phyloP scores from a whole-genome alignment of 2,797 vertebrate genomes.

The Gymnocypris eckloni region DNA sequence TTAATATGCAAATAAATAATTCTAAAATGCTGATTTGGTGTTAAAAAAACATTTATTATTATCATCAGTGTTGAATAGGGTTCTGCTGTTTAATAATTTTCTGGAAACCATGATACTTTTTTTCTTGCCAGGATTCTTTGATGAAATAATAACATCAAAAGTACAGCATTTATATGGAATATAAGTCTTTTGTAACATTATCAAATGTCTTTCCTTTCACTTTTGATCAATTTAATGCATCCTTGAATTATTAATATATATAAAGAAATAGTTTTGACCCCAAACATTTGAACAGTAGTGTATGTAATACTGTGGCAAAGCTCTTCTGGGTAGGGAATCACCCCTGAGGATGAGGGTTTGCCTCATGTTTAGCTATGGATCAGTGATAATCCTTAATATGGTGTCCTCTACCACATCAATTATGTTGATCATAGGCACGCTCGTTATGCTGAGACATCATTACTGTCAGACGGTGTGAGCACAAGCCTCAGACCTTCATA shows the following conservation, averaged over 20 bases:
- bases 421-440: conserved; percentile 87
- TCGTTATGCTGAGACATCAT: conserved; percentile 87
- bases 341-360: conserved; percentile 69
- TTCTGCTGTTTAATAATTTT: not conserved
- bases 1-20: not conserved
- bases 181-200: not conserved
- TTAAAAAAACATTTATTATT: not conserved
- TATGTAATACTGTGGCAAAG: conserved; percentile 25
- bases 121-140: not conserved
- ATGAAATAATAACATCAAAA: not conserved
- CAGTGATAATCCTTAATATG: conserved; percentile 78
- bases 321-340: conserved; percentile 67
- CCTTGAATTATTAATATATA: not conserved
- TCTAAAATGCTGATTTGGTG: not conserved
- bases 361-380: conserved; percentile 78
- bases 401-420: conserved; percentile 83
- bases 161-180: not conserved
- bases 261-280: not conserved
- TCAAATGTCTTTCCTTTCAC: not conserved
- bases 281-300: not conserved
- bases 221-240: not conserved
- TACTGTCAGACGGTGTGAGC: conserved; percentile 84
- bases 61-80: not conserved
- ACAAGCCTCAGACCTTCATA: conserved; percentile 77
- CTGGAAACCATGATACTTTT: not conserved